Percentiles rank a stretch among this genome's conserved stretches.
These are phyloP conservation scores for Tethea ocularis DNA, from an alignment of 2,888 invertebrate species.

Conservation along the genomic window DNA sequence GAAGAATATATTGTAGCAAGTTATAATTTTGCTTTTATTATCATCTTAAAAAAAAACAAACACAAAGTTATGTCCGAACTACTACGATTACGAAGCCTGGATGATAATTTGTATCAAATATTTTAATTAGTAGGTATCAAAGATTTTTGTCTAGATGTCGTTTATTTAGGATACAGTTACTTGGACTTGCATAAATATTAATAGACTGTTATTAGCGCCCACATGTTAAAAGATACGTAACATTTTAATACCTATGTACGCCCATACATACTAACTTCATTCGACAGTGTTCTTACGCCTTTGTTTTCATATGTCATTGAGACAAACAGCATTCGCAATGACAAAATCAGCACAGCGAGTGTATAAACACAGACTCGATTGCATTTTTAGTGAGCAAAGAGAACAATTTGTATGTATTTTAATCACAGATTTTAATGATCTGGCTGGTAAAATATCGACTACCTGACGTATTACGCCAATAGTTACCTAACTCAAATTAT, in stretches of 20 bases:
- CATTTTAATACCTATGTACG: background rate
- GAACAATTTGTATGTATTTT: background rate
- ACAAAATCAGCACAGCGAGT: slow-evolving; percentile 8
- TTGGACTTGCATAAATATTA: background rate
- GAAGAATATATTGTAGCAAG: background rate
- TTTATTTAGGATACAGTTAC: background rate
- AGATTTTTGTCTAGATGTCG: too few relatives aligned
- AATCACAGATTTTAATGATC: background rate
- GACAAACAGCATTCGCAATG: background rate
- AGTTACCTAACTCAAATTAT: too few relatives aligned
- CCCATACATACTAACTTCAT: background rate
- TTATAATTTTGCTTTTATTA: background rate
- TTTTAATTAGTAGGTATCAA: too few relatives aligned
- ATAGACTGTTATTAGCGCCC: background rate
- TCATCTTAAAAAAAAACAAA: background rate
- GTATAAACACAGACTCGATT: slow-evolving; percentile 6
- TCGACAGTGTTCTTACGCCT: slow-evolving; percentile 4
- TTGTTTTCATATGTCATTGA: slow-evolving; percentile 8
- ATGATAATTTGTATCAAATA: too few relatives aligned
- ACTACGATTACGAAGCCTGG: too few relatives aligned
- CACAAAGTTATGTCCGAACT: too few relatives aligned
- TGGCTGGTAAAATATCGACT: background rate
- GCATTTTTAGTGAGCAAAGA: background rate
- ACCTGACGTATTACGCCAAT: background rate
- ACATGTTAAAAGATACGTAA: background rate